A percentile compares a stretch with the other conserved stretches of the same genome.
phyloP scores from a whole-genome alignment of 2,888 invertebrate genomes.

The Drosophila sordidapex region DNA sequence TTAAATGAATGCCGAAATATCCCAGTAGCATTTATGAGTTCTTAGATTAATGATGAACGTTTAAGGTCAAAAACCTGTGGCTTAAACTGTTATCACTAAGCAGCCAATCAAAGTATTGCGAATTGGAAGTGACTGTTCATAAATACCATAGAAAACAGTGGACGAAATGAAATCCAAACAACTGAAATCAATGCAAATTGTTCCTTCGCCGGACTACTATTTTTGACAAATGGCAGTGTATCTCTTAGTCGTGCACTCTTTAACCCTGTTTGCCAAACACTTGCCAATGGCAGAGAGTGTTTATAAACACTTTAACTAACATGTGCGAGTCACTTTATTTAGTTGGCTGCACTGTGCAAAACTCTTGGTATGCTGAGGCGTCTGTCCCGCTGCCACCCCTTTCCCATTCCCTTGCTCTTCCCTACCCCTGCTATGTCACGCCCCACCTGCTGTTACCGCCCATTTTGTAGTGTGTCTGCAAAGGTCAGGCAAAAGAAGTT shows the following conservation, averaged over 20 bases:
- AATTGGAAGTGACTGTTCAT: neutral
- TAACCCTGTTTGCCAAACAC: slow-evolving; percentile 28
- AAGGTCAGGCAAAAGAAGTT: slow-evolving; percentile 66
- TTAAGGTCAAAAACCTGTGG: neutral
- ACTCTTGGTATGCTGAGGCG: slow-evolving; percentile 45
- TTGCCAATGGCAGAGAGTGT: slow-evolving; percentile 37
- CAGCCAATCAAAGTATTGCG: too few relatives aligned
- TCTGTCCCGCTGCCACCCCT: slow-evolving; percentile 14
- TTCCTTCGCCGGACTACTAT: neutral
- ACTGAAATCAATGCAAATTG: neutral
- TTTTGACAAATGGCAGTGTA: neutral
- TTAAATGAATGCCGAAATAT: neutral
- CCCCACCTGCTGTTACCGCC: slow-evolving; percentile 6
- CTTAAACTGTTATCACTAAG: too few relatives aligned
- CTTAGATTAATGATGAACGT: neutral
- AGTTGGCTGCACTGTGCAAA: slow-evolving; percentile 43
- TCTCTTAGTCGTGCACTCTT: neutral
- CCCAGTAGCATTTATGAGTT: neutral
- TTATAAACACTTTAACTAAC: slow-evolving; percentile 41
- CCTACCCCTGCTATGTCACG: neutral
- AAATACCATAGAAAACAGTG: neutral
- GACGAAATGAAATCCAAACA: neutral
- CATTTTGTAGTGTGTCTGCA: slow-evolving; percentile 28
- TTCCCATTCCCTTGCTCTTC: neutral
- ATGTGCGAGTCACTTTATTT: slow-evolving; percentile 27